phyloP scores from a whole-genome alignment of 2,113 vertebrate species.

The Aix galericulata region DNA sequence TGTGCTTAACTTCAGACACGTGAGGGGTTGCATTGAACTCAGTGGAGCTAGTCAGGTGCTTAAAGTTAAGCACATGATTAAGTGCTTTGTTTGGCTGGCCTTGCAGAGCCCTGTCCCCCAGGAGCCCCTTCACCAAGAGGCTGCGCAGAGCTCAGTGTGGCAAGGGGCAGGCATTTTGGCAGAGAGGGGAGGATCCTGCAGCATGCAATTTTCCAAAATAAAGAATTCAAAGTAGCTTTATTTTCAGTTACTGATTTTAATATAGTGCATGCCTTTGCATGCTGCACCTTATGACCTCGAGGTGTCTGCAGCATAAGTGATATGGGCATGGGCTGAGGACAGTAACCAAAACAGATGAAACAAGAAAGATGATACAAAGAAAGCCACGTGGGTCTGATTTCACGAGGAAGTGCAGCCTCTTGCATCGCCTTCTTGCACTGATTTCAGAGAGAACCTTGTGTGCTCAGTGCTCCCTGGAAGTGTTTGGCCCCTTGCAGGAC shows the following conservation, averaged over 20 bases:
- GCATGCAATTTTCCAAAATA: neutral
- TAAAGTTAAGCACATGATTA: slow-evolving; percentile 69
- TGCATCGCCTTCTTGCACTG: fast-evolving
- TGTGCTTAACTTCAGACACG: slow-evolving; percentile 67
- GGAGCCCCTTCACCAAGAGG: neutral
- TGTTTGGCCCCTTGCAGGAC: neutral
- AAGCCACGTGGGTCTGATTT: fast-evolving
- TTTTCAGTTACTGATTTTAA: neutral
- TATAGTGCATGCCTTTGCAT: neutral
- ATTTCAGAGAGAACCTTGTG: neutral
- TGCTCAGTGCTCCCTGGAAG: neutral
- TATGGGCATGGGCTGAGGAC: neutral
- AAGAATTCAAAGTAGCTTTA: neutral
- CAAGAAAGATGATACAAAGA: neutral
- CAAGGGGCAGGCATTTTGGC: neutral
- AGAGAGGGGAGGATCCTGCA: neutral
- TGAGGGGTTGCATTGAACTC: slow-evolving; percentile 47
- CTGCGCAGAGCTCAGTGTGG: neutral
- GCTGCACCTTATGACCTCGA: neutral
- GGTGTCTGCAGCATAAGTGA: neutral
- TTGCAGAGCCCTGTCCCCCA: neutral
- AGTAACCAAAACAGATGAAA: slow-evolving; percentile 9
- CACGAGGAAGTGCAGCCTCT: neutral
- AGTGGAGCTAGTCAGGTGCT: slow-evolving; percentile 56
- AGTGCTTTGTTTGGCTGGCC: slow-evolving; percentile 66